These are phyloP conservation scores for Eulithis prunata DNA, from an alignment of 2,888 invertebrate species.

Conservation along the genomic window DNA sequence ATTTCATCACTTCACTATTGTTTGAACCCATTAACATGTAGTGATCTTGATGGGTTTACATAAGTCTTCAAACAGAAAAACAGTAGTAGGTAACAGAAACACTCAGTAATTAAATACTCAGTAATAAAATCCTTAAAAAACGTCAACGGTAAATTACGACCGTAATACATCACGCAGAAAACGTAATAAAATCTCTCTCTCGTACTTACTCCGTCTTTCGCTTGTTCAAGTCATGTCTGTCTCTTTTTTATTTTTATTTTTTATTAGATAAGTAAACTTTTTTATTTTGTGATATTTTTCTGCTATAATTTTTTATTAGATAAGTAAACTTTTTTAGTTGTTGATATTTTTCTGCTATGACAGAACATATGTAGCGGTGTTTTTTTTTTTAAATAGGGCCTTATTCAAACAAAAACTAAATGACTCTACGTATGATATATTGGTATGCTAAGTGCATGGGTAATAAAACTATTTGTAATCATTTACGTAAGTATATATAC, in stretches of 20 bases:
- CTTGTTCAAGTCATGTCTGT: too few relatives aligned
- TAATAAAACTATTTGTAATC: not conserved
- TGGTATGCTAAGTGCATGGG: constrained; percentile 12
- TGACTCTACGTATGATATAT: not conserved
- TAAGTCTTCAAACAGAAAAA: constrained; percentile 18
- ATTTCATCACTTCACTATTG: not conserved
- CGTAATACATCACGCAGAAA: not conserved
- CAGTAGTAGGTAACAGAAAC: constrained; percentile 13
- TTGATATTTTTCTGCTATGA: too few relatives aligned
- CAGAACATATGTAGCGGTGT: not conserved
- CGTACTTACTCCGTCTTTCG: too few relatives aligned
- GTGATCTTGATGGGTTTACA: constrained; percentile 15
- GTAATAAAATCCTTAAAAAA: not conserved
- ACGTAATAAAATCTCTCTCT: too few relatives aligned
- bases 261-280: too few relatives aligned
- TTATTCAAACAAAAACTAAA: constrained; percentile 16
- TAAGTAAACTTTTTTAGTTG: too few relatives aligned
- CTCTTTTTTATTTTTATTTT: too few relatives aligned
- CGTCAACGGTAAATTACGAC: not conserved
- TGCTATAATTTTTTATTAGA: too few relatives aligned
- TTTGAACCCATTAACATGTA: constrained; percentile 1
- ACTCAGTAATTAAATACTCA: not conserved
- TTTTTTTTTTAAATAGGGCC: not conserved
- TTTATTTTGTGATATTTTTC: too few relatives aligned
- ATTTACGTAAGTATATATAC: not conserved